Evolutionary conservation across 2,797 vertebrate species (phyloP).

Genomic region (Acipenser transmontanus): DNA sequence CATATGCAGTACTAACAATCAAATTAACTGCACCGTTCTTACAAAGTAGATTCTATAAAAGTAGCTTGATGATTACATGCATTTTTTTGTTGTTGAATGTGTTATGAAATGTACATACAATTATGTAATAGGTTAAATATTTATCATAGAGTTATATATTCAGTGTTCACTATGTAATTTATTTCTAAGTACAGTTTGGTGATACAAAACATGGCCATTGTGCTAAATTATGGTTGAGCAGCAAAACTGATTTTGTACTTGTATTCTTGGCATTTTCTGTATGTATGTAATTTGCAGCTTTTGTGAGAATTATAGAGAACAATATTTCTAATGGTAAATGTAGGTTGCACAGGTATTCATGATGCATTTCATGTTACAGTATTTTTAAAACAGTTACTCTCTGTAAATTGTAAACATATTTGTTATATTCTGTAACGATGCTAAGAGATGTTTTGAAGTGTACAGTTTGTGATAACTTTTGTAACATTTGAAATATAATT

Average conservation of each 20-base stretch:
- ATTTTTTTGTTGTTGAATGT: too few relatives aligned
- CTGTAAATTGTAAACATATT: conserved; percentile 61
- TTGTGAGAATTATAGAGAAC: conserved; percentile 35
- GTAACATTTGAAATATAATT: conserved; percentile 83
- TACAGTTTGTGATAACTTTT: conserved; percentile 99
- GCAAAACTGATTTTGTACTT: conserved; percentile 32
- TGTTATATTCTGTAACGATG: conserved; percentile 65
- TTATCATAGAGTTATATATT: conserved; percentile 37
- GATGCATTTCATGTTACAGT: conserved; percentile 62
- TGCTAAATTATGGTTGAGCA: conserved; percentile 20
- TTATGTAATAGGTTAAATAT: background rate
- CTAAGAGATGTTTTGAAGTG: conserved; percentile 73
- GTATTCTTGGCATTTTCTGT: conserved; percentile 43
- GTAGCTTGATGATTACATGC: too few relatives aligned
- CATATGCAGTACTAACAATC: too few relatives aligned
- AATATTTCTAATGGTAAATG: conserved; percentile 57
- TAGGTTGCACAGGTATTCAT: conserved; percentile 59
- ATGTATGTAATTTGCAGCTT: conserved; percentile 47
- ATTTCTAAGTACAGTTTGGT: conserved; percentile 59
- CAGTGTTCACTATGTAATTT: conserved; percentile 33
- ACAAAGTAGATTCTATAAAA: too few relatives aligned
- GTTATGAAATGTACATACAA: background rate
- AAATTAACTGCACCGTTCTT: too few relatives aligned
- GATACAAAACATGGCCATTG: conserved; percentile 32
- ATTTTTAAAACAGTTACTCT: conserved; percentile 65